Evolutionary conservation across 1,140 invertebrate genomes (phyloP).

Genomic region (Drosophila paulistorum): DNA sequence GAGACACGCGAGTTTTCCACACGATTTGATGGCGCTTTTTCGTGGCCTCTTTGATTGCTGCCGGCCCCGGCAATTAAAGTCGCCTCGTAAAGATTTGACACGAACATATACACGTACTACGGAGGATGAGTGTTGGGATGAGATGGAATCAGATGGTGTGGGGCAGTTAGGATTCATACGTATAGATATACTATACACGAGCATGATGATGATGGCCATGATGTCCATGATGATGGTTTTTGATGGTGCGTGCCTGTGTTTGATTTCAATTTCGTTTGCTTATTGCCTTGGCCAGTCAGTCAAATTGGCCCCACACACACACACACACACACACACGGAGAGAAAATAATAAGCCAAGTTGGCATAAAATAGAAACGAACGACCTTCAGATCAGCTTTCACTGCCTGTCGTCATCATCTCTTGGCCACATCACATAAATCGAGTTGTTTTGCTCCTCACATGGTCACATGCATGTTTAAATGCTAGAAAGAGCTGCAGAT

Average conservation of each 20-base stretch:
- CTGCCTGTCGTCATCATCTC: neutral
- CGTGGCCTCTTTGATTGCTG: constrained; percentile 64
- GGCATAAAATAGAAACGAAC: constrained; percentile 54
- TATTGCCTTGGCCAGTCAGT: constrained; percentile 58
- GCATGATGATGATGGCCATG: neutral
- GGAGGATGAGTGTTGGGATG: neutral
- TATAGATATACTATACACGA: neutral
- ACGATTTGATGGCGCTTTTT: constrained; percentile 74
- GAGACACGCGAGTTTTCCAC: constrained; percentile 59
- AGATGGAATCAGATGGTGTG: too few relatives aligned
- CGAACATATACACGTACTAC: constrained; percentile 29
- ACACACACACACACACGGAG: neutral
- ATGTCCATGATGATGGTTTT: constrained; percentile 43
- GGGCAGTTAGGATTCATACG: neutral
- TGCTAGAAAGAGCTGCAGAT: constrained; percentile 11
- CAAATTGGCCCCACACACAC: constrained; percentile 41
- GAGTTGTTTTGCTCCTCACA: neutral
- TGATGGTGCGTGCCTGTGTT: constrained; percentile 53
- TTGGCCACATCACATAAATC: constrained; percentile 1
- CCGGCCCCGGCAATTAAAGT: constrained; percentile 67
- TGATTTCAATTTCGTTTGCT: constrained; percentile 75
- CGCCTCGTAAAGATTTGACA: constrained; percentile 50
- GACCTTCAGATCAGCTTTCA: constrained; percentile 32
- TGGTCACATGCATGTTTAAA: constrained; percentile 51
- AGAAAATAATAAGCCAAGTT: constrained; percentile 74